Base-by-base conservation (phyloP, 2,113 vertebrate species). In the Dromas ardeola region DNA sequence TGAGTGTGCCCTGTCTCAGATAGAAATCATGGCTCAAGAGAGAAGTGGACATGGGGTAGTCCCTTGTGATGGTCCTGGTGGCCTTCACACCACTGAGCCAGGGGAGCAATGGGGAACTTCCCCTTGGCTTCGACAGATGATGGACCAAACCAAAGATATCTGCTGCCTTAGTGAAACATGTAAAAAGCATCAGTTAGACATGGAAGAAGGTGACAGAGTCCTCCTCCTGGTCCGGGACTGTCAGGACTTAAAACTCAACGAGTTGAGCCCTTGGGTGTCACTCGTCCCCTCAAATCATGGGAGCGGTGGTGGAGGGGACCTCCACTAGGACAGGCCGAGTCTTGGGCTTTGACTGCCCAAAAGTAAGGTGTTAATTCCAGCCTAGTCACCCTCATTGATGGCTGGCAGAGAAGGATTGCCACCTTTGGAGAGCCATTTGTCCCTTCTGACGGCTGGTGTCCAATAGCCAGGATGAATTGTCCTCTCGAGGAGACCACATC, bases 251-350 rank as follows among this genome's bases (percentile, higher is more conserved):
- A 80, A 47, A 53, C 32, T 17, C 38, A n/a, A 6, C 0, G 0
- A 43, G 15, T 0, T 19, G 83, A 95, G 36, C 19, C 32, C 22
- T n/a, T 15, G 72, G 22, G 14, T n/a, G 26, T 19, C 22, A 4
- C 72, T 50, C 18, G n/a, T 42, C 26, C 36, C 40, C 59, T 50
- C 1, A 0, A 63, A 32, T 11, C 40, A 8, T 4, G 2, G 47
- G 1, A 49, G 9, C 0, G 2, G 10, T 12, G 9, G 1, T 2
- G 1, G 30, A 72, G 52, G 55, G 19, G 66, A 30, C 4, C 38
- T 45, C 47, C 27, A 30, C 36, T 15, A n/a, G 19, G 1, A 26
- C 50, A 32, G 45, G 13, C 8, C 66, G 5, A n/a, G 21, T 2
- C 61, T 45, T 34, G 27, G 49, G 4, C 52, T 74, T 29, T 25